Evolutionary conservation across 2,113 vertebrate species (phyloP).

Genomic region (Cochlearius cochlearius): DNA sequence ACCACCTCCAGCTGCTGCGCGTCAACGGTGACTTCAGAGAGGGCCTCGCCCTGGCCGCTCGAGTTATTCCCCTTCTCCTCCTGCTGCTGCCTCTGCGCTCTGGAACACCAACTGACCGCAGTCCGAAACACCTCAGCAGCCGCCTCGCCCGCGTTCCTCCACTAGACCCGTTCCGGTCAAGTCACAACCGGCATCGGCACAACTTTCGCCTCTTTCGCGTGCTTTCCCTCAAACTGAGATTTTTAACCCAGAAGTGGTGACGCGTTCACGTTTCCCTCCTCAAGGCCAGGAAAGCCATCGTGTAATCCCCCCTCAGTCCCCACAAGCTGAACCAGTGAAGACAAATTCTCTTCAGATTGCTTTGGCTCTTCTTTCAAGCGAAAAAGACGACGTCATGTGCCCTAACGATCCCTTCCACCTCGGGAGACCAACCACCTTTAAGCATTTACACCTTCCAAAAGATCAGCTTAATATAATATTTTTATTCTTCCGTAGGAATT

Average conservation of each 20-base stretch:
- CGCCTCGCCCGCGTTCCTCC: background rate
- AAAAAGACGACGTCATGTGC: rapidly evolving
- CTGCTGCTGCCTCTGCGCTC: background rate
- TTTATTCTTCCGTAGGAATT: background rate
- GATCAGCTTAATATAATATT: background rate
- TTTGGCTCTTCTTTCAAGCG: background rate
- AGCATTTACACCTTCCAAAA: background rate
- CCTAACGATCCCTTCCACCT: background rate
- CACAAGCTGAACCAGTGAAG: rapidly evolving
- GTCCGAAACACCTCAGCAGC: background rate
- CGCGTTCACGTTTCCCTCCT: too few relatives aligned
- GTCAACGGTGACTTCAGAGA: background rate
- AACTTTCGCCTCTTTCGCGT: background rate
- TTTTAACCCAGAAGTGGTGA: background rate
- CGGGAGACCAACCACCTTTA: background rate
- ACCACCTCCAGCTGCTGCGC: background rate
- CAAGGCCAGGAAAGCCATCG: background rate
- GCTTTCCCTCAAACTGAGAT: rapidly evolving
- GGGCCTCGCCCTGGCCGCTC: background rate
- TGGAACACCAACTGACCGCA: too few relatives aligned
- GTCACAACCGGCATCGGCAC: background rate
- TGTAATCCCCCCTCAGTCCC: background rate
- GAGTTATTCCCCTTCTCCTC: background rate
- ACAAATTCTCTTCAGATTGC: too few relatives aligned
- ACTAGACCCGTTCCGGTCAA: background rate